Base-by-base conservation (phyloP, 2,113 vertebrate species). In the Coreoperca whiteheadi region DNA sequence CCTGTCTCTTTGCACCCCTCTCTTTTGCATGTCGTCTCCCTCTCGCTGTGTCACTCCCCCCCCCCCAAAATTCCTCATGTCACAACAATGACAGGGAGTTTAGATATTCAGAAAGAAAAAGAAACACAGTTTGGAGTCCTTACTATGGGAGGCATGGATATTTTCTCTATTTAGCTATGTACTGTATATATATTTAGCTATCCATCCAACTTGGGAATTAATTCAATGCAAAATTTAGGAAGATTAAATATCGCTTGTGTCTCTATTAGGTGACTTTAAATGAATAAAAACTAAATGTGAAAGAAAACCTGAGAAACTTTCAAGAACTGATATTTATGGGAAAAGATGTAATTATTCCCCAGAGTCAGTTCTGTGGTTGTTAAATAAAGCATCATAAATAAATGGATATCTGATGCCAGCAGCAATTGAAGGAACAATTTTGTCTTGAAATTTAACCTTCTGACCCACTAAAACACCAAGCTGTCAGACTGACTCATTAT, bases 1-100 rank as follows among this genome's bases (percentile, higher is more conserved):
- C 23, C 51, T 18, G 65, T 73, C 73, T 81, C 67, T 57, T 71
- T 34, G 8, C n/a, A 79, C 25, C 41, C 15, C n/a, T 53, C 39
- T 66, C 54, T 59, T 63, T 57, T 68, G 53, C 53, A 53, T 60
- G 32, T 41, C 10, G 2, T 57, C 66, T 68, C 21, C 23, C 9
- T 75, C 37, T 79, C 50, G 4, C 60, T 50, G 39, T 30, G 18
- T 64, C 57, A 28, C 54, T 23, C 8, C 53, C 70, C 68, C 46
- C 46, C 11, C 46, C 14, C 12, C 32, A 8, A 78, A 78, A 28
- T 25, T 72, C 46, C 4, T 70, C 50, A 1, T 65, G 46, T 67
- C 37, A 20, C 41, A 16, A 30, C 10, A 30, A 53, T 64, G 74
- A 59, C 65, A 59, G 21, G 8, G 25, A 32, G 34, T 74, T 75